A percentile compares a stretch with the other conserved stretches of the same genome.
Conservation (phyloP, 92 coral and sea anemone genomes). For the Heteractis magnifica region DNA sequence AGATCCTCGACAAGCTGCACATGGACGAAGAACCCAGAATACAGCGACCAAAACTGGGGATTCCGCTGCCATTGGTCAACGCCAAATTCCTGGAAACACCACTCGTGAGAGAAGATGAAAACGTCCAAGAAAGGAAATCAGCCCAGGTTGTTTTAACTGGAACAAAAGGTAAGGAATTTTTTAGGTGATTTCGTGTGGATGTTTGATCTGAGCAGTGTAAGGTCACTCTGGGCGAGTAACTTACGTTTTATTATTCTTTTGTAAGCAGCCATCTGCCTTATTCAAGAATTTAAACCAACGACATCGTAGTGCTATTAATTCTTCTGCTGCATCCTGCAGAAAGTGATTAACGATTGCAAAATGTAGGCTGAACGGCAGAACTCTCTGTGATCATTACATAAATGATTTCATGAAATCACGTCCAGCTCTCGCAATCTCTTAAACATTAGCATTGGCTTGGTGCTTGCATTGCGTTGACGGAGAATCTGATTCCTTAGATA, state of each 20-base stretch:
- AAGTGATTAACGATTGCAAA: neutral
- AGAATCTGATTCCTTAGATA: neutral
- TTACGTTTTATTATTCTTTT: neutral
- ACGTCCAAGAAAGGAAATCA: conserved; percentile 20
- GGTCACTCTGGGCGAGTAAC: conserved; percentile 17
- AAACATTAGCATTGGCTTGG: neutral
- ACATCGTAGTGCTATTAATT: neutral
- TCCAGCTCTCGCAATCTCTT: neutral
- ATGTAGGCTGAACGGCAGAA: neutral
- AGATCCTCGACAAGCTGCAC: conserved; percentile 51
- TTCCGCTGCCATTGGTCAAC: conserved; percentile 44
- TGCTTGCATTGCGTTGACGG: neutral
- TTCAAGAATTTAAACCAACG: neutral
- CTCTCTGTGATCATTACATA: neutral
- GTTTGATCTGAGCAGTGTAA: conserved; percentile 1
- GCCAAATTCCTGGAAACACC: conserved; percentile 53
- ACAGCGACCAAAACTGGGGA: conserved; percentile 32
- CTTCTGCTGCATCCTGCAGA: neutral
- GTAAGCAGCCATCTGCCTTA: neutral
- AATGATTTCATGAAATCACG: neutral
- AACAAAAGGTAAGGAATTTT: conserved; percentile 43
- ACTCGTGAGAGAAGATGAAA: conserved; percentile 8
- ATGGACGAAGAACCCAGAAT: conserved; percentile 49
- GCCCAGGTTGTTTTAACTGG: conserved; percentile 46
- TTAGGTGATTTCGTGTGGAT: neutral